Evolutionary conservation across 2,888 invertebrate genomes (phyloP).

Genomic region (Scotopteryx bipunctaria): DNA sequence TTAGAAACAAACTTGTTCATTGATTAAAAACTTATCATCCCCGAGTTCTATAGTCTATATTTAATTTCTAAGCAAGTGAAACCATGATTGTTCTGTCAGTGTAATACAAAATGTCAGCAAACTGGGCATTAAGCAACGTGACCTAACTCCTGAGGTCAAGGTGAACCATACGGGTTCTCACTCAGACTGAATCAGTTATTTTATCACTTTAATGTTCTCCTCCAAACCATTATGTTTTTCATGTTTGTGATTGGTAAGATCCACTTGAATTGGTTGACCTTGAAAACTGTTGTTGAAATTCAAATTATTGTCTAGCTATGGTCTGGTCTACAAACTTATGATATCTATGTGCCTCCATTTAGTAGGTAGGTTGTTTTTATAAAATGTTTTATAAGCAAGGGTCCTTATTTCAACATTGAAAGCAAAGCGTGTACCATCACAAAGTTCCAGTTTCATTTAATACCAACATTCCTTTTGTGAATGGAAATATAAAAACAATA

Average conservation of each 20-base stretch:
- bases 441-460: not conserved
- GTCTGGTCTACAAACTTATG: not conserved
- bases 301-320: not conserved
- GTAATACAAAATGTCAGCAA: conserved; percentile 2
- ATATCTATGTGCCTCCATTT: not conserved
- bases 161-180: conserved; percentile 30
- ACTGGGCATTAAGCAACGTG: conserved; percentile 11
- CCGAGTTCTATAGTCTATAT: too few species aligned
- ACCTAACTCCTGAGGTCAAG: conserved; percentile 33
- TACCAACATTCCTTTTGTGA: not conserved
- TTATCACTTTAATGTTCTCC: not conserved
- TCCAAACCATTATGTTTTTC: not conserved
- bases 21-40: too few species aligned
- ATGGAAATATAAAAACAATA: not conserved
- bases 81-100: too few species aligned
- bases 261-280: conserved; percentile 3
- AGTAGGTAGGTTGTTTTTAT: not conserved
- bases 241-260: not conserved
- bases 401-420: too few species aligned
- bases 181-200: conserved; percentile 15
- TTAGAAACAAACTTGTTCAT: too few species aligned
- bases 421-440: too few species aligned
- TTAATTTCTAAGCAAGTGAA: too few species aligned
- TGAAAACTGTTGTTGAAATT: not conserved
- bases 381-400: too few species aligned